These are phyloP conservation scores for Leptopilina myrica DNA, from an alignment of 2,888 invertebrate species.

Conservation along the genomic window DNA sequence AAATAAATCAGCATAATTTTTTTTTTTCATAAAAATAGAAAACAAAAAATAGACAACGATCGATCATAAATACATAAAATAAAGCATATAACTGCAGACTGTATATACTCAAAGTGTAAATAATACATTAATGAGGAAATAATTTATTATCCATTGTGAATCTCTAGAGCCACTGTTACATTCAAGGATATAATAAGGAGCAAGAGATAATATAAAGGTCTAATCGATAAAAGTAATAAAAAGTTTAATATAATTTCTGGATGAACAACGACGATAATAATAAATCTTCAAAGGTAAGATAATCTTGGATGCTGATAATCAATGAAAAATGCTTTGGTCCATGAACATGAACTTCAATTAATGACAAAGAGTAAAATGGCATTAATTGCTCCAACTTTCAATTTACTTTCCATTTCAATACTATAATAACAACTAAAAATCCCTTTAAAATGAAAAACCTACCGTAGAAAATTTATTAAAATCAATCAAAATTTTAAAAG, in stretches of 20 bases:
- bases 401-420: not conserved
- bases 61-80: no score
- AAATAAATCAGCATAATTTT: no score
- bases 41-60: no score
- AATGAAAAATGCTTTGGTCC: slow-evolving; percentile 4
- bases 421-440: no score
- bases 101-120: not conserved
- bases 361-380: slow-evolving; percentile 16
- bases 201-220: not conserved
- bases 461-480: no score
- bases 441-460: no score
- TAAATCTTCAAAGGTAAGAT: slow-evolving; percentile 26
- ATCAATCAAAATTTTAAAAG: no score
- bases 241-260: slow-evolving; percentile 16
- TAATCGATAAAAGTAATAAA: slow-evolving; percentile 20
- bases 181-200: not conserved
- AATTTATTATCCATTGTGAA: not conserved
- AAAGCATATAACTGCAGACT: no score
- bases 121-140: not conserved
- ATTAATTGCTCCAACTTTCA: not conserved
- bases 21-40: no score
- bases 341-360: slow-evolving; percentile 17
- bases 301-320: slow-evolving; percentile 26
- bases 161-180: not conserved
- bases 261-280: slow-evolving; percentile 13